Percentiles rank a stretch among this genome's conserved stretches.
Conservation (phyloP, 2,113 vertebrate species). For the Cinclus cinclus region DNA sequence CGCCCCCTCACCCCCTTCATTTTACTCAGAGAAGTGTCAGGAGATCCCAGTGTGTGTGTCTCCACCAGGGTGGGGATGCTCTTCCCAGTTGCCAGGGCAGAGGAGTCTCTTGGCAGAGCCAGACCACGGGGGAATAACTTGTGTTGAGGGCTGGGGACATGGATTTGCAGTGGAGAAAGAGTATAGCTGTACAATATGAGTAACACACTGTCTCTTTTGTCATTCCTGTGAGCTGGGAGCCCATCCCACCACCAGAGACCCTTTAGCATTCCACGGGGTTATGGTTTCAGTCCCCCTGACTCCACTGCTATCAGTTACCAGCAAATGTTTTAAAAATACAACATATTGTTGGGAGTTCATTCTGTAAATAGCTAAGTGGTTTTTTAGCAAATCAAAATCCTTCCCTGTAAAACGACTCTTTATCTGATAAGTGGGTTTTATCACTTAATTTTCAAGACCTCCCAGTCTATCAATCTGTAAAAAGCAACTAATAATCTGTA, state of each 20-base stretch:
- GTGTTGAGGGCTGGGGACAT: background rate
- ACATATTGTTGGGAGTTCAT: background rate
- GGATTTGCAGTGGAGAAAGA: background rate
- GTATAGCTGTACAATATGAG: background rate
- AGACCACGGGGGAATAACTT: background rate
- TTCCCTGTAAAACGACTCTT: background rate
- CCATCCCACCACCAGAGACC: background rate
- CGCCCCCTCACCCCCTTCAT: background rate
- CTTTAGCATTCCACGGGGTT: background rate
- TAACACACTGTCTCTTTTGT: background rate
- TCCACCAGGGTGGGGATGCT: background rate
- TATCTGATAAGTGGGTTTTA: background rate
- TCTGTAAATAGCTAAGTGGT: background rate
- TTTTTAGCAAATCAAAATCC: conserved; percentile 10
- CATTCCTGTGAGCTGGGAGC: background rate
- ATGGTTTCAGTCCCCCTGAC: background rate
- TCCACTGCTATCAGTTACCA: conserved; percentile 8
- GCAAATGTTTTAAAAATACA: background rate
- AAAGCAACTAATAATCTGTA: conserved; percentile 57
- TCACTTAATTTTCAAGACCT: conserved; percentile 45
- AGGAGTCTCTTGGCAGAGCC: background rate
- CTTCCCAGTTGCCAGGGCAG: background rate
- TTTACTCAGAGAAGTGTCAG: background rate
- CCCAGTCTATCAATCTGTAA: conserved; percentile 33
- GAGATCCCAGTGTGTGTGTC: background rate